Evolutionary conservation across 2,113 vertebrate species (phyloP).

Genomic region (Hoplias malabaricus): DNA sequence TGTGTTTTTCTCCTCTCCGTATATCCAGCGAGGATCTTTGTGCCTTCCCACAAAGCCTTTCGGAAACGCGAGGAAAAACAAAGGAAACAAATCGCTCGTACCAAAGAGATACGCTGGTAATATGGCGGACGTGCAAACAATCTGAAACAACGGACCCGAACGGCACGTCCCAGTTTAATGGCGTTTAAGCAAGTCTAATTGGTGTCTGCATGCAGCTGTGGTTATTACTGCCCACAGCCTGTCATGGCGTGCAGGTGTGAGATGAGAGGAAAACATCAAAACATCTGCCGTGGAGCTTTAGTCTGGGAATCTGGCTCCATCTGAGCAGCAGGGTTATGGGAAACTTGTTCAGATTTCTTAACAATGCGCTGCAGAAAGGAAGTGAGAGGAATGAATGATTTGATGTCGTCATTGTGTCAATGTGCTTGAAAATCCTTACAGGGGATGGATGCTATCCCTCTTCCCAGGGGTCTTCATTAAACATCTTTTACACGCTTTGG

Average conservation of each 20-base stretch:
- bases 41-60: neutral
- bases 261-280: slow-evolving; percentile 25
- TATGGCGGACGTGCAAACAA: neutral
- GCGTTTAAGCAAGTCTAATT: neutral
- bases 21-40: neutral
- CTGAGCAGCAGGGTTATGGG: neutral
- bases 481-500: too few species aligned
- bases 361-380: too few species aligned
- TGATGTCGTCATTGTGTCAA: too few species aligned
- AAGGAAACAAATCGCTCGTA: neutral
- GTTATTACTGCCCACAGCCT: slow-evolving; percentile 16
- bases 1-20: neutral
- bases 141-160: neutral
- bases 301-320: neutral
- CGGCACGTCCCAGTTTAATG: neutral
- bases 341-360: too few species aligned
- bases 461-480: too few species aligned
- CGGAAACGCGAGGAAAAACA: neutral
- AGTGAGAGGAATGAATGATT: too few species aligned
- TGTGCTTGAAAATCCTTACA: too few species aligned
- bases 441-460: too few species aligned
- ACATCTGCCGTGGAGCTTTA: slow-evolving; percentile 8
- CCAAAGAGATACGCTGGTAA: neutral
- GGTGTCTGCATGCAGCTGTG: slow-evolving; percentile 11
- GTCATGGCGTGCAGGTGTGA: slow-evolving; percentile 30